A percentile compares a stretch with the other conserved stretches of the same genome.
Evolutionary conservation across 1,140 invertebrate genomes (phyloP).

Genomic region (Trissolcus basalis): DNA sequence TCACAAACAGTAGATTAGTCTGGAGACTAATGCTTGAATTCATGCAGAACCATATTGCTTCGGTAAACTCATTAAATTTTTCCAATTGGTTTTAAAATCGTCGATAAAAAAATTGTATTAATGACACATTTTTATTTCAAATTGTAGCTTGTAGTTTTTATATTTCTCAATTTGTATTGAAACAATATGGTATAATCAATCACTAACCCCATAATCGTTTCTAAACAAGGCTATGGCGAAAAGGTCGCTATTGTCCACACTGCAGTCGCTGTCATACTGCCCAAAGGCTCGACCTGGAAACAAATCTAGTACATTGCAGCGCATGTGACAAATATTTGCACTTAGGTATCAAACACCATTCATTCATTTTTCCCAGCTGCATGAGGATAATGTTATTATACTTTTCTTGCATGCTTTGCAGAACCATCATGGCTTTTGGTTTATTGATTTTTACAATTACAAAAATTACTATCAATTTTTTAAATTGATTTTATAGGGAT

Average conservation of each 20-base stretch:
- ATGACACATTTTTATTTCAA: too few relatives aligned
- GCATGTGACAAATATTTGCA: slow-evolving; percentile 78
- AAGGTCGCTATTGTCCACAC: slow-evolving; percentile 77
- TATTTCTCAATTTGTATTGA: slow-evolving; percentile 14
- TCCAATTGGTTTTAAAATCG: too few relatives aligned
- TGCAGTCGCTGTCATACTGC: slow-evolving; percentile 77
- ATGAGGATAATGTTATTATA: slow-evolving; percentile 1
- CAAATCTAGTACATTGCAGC: slow-evolving; percentile 76
- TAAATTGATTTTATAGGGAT: too few relatives aligned
- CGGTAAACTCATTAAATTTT: neutral
- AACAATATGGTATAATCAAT: slow-evolving; percentile 62
- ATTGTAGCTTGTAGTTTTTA: neutral
- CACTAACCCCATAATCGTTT: slow-evolving; percentile 74
- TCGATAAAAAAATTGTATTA: too few relatives aligned
- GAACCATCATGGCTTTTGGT: too few relatives aligned
- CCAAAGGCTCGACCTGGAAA: slow-evolving; percentile 75
- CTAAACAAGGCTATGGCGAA: slow-evolving; percentile 77
- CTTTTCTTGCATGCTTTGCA: too few relatives aligned
- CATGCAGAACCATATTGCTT: slow-evolving; percentile 60
- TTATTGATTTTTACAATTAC: too few relatives aligned
- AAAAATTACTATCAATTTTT: too few relatives aligned
- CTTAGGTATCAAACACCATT: slow-evolving; percentile 74
- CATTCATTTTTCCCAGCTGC: slow-evolving; percentile 55
- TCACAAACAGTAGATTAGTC: slow-evolving; percentile 13
- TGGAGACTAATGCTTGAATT: slow-evolving; percentile 39